Conservation (phyloP, 37 sponge, comb jelly and placozoan species). For the Hexactinellida sp. region DNA sequence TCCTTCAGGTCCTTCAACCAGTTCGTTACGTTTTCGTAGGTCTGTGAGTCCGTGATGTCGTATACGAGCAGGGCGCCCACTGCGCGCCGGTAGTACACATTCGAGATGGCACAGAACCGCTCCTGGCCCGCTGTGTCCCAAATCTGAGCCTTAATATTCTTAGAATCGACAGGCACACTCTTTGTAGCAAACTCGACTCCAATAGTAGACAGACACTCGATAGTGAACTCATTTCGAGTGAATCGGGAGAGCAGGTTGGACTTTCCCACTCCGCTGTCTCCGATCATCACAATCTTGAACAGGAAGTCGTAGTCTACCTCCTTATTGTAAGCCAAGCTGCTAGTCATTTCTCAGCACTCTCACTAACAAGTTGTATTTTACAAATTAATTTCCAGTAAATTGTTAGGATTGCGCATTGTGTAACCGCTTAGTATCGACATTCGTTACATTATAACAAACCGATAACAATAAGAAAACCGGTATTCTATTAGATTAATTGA, state of each 20-base stretch:
- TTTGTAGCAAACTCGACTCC: conserved; percentile 49
- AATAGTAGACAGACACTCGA: conserved; percentile 43
- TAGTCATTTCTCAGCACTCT: neutral
- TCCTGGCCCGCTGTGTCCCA: conserved; percentile 89
- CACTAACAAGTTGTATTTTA: too few relatives aligned
- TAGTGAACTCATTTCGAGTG: conserved; percentile 41
- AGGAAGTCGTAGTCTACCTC: conserved; percentile 27
- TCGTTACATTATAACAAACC: too few relatives aligned
- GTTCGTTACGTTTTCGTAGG: conserved; percentile 91
- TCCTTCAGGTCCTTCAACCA: conserved; percentile 97
- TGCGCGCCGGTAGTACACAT: conserved; percentile 97
- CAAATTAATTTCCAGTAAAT: too few relatives aligned
- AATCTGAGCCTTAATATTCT: conserved; percentile 50
- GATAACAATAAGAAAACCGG: too few relatives aligned
- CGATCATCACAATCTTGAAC: conserved; percentile 43
- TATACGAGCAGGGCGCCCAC: conserved; percentile 95
- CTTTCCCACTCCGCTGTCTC: conserved; percentile 46
- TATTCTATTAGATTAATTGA: too few relatives aligned
- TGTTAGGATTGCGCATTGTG: too few relatives aligned
- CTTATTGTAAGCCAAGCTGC: neutral
- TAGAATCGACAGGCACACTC: conserved; percentile 37
- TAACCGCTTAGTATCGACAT: too few relatives aligned
- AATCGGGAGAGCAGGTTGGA: conserved; percentile 47
- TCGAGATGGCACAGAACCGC: conserved; percentile 90
- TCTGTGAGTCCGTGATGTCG: conserved; percentile 90